A percentile compares a stretch with the other conserved stretches of the same genome.
Conservation (phyloP, 2,113 vertebrate genomes). For the Micromys minutus region DNA sequence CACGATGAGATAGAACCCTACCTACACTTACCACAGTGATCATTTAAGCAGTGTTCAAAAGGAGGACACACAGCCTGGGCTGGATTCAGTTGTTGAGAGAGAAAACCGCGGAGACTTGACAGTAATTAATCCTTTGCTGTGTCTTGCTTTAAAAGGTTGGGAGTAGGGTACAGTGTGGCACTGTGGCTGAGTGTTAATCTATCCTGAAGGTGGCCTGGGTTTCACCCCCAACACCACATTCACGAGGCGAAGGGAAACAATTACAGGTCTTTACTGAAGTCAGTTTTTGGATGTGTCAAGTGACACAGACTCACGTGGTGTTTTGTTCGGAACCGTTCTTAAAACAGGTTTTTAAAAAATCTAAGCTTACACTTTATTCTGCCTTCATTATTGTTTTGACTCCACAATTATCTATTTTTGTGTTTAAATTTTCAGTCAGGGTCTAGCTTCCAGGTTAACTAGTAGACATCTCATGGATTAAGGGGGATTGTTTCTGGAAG, state of each 20-base stretch:
- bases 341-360: too few species aligned
- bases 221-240: neutral
- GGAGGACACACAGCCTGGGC: neutral
- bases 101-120: neutral
- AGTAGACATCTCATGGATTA: neutral
- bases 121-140: neutral
- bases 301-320: too few species aligned
- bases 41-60: conserved; percentile 22
- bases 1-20: neutral
- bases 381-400: neutral
- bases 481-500: neutral
- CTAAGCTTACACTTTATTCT: neutral
- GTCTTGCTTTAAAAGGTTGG: neutral
- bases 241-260: neutral
- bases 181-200: neutral
- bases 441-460: neutral
- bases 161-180: too few species aligned
- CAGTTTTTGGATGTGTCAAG: too few species aligned
- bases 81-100: neutral
- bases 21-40: conserved; percentile 27
- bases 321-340: too few species aligned
- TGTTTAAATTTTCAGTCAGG: neutral
- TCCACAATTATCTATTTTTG: neutral
- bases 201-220: too few species aligned
- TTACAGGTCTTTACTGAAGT: neutral